These are phyloP conservation scores for Nemotelus pantherinus DNA, from an alignment of 2,888 invertebrate genomes.

Conservation along the genomic window DNA sequence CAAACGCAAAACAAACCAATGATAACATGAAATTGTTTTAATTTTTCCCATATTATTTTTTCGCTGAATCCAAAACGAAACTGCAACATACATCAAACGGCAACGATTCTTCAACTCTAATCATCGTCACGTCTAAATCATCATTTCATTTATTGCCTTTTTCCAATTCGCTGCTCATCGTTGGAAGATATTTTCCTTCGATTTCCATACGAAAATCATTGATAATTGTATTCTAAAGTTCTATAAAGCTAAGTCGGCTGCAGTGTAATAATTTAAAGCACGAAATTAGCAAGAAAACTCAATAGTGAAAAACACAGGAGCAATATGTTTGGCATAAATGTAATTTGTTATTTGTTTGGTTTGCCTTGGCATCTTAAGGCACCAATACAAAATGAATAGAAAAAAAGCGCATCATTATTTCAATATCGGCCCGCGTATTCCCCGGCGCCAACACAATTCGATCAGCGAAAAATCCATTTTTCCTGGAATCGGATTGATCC, in stretches of 20 bases:
- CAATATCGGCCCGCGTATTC: conserved; percentile 48
- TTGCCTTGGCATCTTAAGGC: conserved; percentile 44
- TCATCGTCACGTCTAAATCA: background rate
- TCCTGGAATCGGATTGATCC: conserved; percentile 47
- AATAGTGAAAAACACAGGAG: background rate
- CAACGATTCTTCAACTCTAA: background rate
- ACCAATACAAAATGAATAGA: conserved; percentile 61
- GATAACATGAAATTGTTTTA: conserved; percentile 34
- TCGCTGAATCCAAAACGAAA: conserved; percentile 32
- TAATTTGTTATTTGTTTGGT: conserved; percentile 39
- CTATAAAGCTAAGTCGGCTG: no score
- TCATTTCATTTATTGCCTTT: no score
- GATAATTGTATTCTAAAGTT: no score
- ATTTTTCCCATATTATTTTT: conserved; percentile 31
- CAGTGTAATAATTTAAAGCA: no score
- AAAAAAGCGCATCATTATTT: conserved; percentile 43
- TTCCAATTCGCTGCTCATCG: no score
- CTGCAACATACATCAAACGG: conserved; percentile 9
- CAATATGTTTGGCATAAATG: conserved; percentile 44
- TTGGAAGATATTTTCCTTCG: no score
- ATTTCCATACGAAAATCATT: no score
- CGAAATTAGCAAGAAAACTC: no score
- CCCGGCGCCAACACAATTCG: conserved; percentile 48
- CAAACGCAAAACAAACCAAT: conserved; percentile 11
- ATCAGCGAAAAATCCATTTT: conserved; percentile 49